Base-by-base conservation (phyloP, 1,140 invertebrate species). In the Listronotus bonariensis region DNA sequence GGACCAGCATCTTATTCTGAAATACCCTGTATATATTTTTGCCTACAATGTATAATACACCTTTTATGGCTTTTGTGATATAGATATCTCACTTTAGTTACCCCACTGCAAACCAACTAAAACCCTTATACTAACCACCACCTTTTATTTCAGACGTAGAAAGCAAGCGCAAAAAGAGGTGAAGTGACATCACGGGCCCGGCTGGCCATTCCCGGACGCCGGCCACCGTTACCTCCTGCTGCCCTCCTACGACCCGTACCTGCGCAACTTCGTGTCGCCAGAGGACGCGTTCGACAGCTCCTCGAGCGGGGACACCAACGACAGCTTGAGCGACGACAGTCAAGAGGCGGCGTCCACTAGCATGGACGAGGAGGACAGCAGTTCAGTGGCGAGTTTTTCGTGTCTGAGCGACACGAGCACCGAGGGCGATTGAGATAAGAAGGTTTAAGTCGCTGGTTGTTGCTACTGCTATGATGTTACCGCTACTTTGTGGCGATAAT, bases 131-230 rank as follows among this genome's bases (percentile, higher is more conserved):
- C 10, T 10, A 46, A 46, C 11, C n/a, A 14, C 7, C 18, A 6
- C 52, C 71, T 73, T 38, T 58, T 75, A 68, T 78, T 69, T 72
- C 71, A 43, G 77, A 78, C 54, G 69, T 75, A 36, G 77, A 78
- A 46, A 73, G 71, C 31, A 78, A 78, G 68, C 67, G 77, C 40
- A 75, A 75, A 68, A 76, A 73, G 77, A 78, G 62, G 70, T 77
- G 49, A 78, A 78, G 77, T 78, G 77, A 78, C 77, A 75, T 70
- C 76, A 72, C 68, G 72, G 68, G 56, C 66, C 66, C 42, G 77
- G 69, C 71, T 74, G 71, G 62, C 54, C 62, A 18, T 57, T 57
- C 46, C 36, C 62, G 48, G 62, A 59, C 46, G 53, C 46, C 36
- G 53, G 53, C 60, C 72, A 71, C 65, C 68, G 66, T 60, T 63